phyloP scores from a whole-genome alignment of 2,113 vertebrate species.

The Rhinolophus sinicus region DNA sequence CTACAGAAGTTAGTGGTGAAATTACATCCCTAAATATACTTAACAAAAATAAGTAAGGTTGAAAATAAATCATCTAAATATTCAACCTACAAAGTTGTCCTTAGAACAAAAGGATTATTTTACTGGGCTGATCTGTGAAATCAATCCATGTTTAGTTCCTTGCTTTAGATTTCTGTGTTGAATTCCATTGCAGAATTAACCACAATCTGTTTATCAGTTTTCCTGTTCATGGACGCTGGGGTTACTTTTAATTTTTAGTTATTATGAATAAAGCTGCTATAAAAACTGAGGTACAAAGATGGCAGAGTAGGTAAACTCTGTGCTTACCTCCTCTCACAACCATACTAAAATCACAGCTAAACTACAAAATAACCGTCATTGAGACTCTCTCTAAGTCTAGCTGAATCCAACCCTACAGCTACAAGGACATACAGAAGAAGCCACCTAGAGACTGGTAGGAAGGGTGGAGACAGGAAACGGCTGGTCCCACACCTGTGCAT shows the following conservation, averaged over 20 bases:
- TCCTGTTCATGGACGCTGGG: background rate
- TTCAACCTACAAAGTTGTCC: background rate
- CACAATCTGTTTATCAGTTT: background rate
- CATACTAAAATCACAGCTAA: too few species aligned
- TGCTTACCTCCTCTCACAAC: too few species aligned
- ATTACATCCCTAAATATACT: background rate
- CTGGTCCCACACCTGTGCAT: too few species aligned
- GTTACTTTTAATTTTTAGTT: background rate
- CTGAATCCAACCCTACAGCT: too few species aligned
- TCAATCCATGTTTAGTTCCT: background rate
- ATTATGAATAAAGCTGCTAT: background rate
- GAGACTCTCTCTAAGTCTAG: too few species aligned
- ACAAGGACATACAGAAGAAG: too few species aligned
- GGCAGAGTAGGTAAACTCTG: too few species aligned
- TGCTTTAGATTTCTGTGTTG: background rate
- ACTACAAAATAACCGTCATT: too few species aligned
- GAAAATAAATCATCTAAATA: background rate
- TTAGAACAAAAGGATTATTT: background rate
- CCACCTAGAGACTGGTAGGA: too few species aligned
- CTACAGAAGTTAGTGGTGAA: background rate
- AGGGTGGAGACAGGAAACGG: too few species aligned
- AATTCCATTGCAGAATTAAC: background rate
- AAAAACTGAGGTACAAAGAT: background rate
- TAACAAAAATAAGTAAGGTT: background rate
- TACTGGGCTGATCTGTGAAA: background rate